Conservation (phyloP, 2,888 invertebrate species). For the Chaetogeoica ovagalla region DNA sequence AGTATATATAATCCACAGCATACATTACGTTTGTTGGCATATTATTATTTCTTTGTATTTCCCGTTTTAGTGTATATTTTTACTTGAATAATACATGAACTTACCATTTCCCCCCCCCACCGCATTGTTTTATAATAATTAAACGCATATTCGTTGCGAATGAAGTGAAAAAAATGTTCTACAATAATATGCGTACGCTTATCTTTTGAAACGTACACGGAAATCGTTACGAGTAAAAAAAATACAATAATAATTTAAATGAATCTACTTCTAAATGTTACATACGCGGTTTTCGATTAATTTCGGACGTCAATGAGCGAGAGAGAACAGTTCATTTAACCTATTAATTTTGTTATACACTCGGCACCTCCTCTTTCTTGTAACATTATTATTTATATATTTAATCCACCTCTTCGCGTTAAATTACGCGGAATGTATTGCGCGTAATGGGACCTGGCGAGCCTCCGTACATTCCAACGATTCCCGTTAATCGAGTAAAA, state of each 20-base stretch:
- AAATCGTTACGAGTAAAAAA: too few species aligned
- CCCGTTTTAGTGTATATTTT: too few species aligned
- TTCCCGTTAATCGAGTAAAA: conserved; percentile 12
- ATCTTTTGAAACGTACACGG: too few species aligned
- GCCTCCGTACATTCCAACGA: conserved; percentile 17
- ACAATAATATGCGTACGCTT: too few species aligned
- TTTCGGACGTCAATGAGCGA: conserved; percentile 18
- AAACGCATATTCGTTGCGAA: too few species aligned
- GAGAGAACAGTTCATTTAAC: conserved; percentile 15
- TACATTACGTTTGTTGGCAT: too few species aligned
- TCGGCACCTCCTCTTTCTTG: conserved; percentile 32
- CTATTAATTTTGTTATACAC: conserved; percentile 15
- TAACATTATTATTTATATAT: conserved; percentile 43
- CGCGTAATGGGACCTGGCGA: background rate
- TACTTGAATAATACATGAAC: too few species aligned
- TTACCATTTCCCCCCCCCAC: too few species aligned
- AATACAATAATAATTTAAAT: conserved; percentile 1
- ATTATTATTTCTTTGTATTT: too few species aligned
- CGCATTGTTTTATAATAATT: too few species aligned
- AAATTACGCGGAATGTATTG: background rate
- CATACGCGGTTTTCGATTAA: conserved; percentile 13
- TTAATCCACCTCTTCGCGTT: conserved; percentile 29
- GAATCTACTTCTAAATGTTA: background rate
- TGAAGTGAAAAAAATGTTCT: too few species aligned
- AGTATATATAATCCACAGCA: too few species aligned